Percentiles rank a stretch among this genome's conserved stretches.
phyloP scores from a whole-genome alignment of 2,113 vertebrate genomes.

The Salvator merianae region DNA sequence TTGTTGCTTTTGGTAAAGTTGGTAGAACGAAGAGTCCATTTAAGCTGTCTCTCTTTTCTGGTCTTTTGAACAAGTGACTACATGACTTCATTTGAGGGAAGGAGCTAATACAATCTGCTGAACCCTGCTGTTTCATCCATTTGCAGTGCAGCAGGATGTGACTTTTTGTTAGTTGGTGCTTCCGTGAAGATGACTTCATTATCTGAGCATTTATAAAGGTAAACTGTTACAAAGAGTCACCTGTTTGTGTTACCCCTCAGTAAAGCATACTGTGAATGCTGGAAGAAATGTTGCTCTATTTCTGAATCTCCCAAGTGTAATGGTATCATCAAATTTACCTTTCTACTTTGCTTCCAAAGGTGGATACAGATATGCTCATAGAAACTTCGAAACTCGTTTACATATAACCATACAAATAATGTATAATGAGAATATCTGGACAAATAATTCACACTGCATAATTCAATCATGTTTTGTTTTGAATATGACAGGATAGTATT shows the following conservation, averaged over 20 bases:
- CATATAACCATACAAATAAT: constrained; percentile 55
- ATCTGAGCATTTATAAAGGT: too few relatives aligned
- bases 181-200: too few relatives aligned
- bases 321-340: constrained; percentile 27
- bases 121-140: too few relatives aligned
- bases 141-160: too few relatives aligned
- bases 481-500: constrained; percentile 17
- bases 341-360: constrained; percentile 32
- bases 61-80: too few relatives aligned
- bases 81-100: too few relatives aligned
- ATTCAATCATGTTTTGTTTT: constrained; percentile 45
- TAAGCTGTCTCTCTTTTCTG: too few relatives aligned
- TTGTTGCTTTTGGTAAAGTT: too few relatives aligned
- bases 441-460: constrained; percentile 69
- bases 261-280: not conserved
- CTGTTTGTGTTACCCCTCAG: not conserved
- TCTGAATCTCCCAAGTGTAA: constrained; percentile 10
- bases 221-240: not conserved
- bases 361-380: constrained; percentile 31
- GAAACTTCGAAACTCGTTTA: constrained; percentile 41
- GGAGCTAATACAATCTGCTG: too few relatives aligned
- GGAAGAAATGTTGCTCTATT: not conserved
- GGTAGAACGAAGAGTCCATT: too few relatives aligned
- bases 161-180: too few relatives aligned
- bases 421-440: constrained; percentile 57